These are phyloP conservation scores for Sipha maydis DNA, from an alignment of 2,888 invertebrate genomes.

Conservation along the genomic window DNA sequence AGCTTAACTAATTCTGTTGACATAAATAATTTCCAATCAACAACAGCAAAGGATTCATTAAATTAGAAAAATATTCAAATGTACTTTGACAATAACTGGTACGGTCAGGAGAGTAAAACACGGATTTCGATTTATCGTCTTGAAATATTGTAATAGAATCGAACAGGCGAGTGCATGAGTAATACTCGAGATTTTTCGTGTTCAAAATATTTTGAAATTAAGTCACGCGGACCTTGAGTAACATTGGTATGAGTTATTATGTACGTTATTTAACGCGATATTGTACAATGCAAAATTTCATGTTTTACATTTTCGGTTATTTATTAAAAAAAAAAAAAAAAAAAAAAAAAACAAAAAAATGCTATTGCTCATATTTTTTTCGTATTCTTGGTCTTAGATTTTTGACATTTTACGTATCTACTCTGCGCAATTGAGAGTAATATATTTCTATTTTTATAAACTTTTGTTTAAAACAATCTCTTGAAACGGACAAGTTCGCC, in stretches of 20 bases:
- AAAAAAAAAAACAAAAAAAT: background rate
- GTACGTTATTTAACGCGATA: background rate
- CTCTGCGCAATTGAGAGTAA: background rate
- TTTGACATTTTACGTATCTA: slow-evolving; percentile 23
- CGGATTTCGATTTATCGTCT: background rate
- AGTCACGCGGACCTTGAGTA: background rate
- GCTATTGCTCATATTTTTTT: background rate
- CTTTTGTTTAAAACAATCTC: slow-evolving; percentile 32
- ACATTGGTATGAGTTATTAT: background rate
- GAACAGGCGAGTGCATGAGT: background rate
- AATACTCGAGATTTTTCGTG: background rate
- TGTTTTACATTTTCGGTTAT: background rate
- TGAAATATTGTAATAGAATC: no score
- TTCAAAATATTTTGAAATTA: background rate
- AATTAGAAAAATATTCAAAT: no score
- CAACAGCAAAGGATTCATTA: no score
- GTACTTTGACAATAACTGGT: no score
- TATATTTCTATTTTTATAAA: slow-evolving; percentile 42
- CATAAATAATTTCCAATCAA: no score
- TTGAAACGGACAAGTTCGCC: slow-evolving; percentile 1
- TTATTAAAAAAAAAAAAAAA: background rate
- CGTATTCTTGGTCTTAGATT: background rate
- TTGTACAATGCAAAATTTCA: background rate
- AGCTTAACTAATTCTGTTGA: no score
- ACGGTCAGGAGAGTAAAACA: no score